A percentile compares a stretch with the other conserved stretches of the same genome.
Evolutionary conservation across 2,888 invertebrate species (phyloP).

Genomic region (Epinotia nisella): DNA sequence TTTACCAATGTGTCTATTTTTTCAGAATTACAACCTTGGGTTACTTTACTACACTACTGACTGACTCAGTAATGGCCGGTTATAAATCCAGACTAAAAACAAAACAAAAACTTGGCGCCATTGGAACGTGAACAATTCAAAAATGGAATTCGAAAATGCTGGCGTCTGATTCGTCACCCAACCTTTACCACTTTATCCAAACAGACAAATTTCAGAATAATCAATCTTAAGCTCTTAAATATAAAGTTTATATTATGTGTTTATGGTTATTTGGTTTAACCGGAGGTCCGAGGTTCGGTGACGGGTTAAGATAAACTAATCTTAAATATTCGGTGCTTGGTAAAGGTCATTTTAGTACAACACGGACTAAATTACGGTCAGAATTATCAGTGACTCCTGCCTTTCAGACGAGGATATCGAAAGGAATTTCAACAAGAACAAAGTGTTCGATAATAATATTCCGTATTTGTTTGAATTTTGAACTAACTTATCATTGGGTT

Average conservation of each 20-base stretch:
- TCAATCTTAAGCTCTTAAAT: constrained; percentile 5
- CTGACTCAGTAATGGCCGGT: constrained; percentile 19
- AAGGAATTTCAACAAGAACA: constrained; percentile 35
- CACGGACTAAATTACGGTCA: constrained; percentile 39
- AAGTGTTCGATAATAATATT: constrained; percentile 36
- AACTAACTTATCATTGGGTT: neutral
- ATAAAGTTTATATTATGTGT: constrained; percentile 13
- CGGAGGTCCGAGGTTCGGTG: constrained; percentile 50
- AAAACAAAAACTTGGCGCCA: constrained; percentile 61
- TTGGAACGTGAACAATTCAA: constrained; percentile 65
- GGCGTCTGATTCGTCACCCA: constrained; percentile 65
- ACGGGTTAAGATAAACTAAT: constrained; percentile 65
- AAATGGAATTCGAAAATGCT: constrained; percentile 63
- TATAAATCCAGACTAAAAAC: constrained; percentile 49
- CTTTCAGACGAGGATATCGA: constrained; percentile 33
- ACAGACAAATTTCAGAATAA: neutral
- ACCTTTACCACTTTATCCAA: constrained; percentile 54
- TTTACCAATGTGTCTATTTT: neutral
- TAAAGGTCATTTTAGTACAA: constrained; percentile 55
- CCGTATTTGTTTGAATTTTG: constrained; percentile 14
- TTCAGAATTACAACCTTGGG: constrained; percentile 1
- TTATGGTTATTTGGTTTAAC: constrained; percentile 6
- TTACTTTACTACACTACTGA: constrained; percentile 21
- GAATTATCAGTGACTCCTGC: constrained; percentile 38
- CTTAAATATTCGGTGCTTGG: constrained; percentile 64